Conservation (phyloP, 1,140 invertebrate genomes). For the Ylistrum balloti region DNA sequence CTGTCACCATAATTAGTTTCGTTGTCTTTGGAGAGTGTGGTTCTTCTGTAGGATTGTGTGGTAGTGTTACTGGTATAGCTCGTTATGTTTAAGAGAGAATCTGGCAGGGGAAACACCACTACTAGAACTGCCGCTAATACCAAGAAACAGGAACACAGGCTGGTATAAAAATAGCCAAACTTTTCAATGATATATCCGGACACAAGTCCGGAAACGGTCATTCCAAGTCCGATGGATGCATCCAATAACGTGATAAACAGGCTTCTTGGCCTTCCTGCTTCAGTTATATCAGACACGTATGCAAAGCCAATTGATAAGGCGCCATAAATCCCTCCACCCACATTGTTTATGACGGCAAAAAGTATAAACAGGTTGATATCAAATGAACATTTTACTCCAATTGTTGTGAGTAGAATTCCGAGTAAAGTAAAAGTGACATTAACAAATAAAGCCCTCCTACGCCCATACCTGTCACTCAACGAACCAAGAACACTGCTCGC, state of each 20-base stretch:
- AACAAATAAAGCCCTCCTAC: constrained; percentile 45
- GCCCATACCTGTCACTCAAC: constrained; percentile 57
- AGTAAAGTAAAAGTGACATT: background rate
- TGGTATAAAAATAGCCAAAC: constrained; percentile 7
- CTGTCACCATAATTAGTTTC: background rate
- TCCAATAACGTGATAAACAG: constrained; percentile 41
- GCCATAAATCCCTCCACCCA: constrained; percentile 3
- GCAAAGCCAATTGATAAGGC: constrained; percentile 43
- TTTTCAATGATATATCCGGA: constrained; percentile 52
- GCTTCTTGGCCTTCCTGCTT: constrained; percentile 1
- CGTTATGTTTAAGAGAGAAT: background rate
- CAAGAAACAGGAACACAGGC: background rate
- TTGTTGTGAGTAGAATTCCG: background rate
- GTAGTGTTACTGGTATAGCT: background rate
- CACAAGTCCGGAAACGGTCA: background rate
- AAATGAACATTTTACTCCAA: constrained; percentile 49
- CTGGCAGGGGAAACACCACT: background rate
- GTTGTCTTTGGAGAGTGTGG: background rate
- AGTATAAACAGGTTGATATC: constrained; percentile 45
- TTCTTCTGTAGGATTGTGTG: background rate
- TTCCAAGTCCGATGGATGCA: constrained; percentile 37
- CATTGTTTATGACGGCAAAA: constrained; percentile 47
- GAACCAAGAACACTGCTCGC: constrained; percentile 44
- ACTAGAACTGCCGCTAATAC: background rate
- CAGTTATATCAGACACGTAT: constrained; percentile 53